Conservation (phyloP, 1,140 invertebrate genomes). For the Orussus abietinus region DNA sequence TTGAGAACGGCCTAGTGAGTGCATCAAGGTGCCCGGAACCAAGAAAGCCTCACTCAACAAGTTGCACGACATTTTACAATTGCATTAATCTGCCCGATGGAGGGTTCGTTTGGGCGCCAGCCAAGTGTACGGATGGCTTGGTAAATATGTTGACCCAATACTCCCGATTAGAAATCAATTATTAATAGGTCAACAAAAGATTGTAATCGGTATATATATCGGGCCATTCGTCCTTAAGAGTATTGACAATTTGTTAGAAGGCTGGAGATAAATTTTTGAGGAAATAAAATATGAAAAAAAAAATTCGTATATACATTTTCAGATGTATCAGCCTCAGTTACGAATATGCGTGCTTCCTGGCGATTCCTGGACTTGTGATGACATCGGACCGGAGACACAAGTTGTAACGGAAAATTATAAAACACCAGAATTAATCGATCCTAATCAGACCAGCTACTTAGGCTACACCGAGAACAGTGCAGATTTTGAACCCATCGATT, state of each 20-base stretch:
- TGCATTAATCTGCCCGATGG: conserved; percentile 50
- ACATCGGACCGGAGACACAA: conserved; percentile 10
- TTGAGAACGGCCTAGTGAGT: not conserved
- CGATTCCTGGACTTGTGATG: conserved; percentile 42
- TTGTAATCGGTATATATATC: too few species aligned
- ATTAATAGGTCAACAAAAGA: too few species aligned
- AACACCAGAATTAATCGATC: conserved; percentile 17
- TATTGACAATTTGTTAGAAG: too few species aligned
- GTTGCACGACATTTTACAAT: conserved; percentile 53
- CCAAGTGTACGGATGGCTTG: conserved; percentile 51
- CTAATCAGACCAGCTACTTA: conserved; percentile 20
- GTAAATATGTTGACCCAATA: too few species aligned
- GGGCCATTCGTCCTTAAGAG: too few species aligned
- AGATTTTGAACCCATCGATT: conserved; percentile 23
- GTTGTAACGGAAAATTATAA: conserved; percentile 15
- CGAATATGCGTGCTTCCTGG: conserved; percentile 50
- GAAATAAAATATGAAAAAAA: too few species aligned
- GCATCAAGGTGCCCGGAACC: conserved; percentile 48
- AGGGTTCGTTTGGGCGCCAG: conserved; percentile 51
- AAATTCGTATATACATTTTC: too few species aligned
- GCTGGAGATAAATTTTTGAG: too few species aligned
- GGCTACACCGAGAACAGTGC: conserved; percentile 18
- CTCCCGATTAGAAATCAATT: too few species aligned
- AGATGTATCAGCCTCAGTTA: conserved; percentile 52
- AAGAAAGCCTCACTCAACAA: conserved; percentile 49